phyloP scores from a whole-genome alignment of 2,113 vertebrate species.

The Plecotus auritus region DNA sequence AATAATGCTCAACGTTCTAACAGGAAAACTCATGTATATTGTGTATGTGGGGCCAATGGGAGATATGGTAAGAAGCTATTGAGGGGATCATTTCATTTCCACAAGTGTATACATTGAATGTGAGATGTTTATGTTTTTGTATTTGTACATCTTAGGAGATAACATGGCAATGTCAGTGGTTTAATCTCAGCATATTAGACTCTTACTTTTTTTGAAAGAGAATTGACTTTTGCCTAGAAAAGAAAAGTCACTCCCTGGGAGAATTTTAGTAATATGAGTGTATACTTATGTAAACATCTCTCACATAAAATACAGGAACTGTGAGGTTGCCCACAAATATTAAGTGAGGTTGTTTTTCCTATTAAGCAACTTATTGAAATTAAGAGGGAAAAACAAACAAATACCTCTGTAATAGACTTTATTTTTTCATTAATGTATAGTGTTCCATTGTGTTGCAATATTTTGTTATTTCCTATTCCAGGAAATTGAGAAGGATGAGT shows the following conservation, averaged over 20 bases:
- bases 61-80: background rate
- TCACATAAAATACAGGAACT: background rate
- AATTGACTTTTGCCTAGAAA: background rate
- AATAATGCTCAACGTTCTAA: background rate
- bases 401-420: background rate
- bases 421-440: conserved; percentile 26
- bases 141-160: background rate
- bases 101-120: background rate
- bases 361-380: conserved; percentile 8
- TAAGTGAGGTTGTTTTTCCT: background rate
- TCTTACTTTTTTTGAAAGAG: background rate
- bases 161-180: background rate
- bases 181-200: background rate
- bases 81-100: background rate
- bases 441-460: conserved; percentile 39
- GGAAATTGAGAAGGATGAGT: conserved; percentile 2
- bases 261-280: background rate
- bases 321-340: background rate
- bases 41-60: background rate
- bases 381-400: conserved; percentile 21
- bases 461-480: background rate
- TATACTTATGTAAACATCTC: background rate
- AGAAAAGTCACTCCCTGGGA: background rate
- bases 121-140: background rate
- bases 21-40: background rate